Percentiles rank a stretch among this genome's conserved stretches.
These are phyloP conservation scores for Toxotes jaculatrix DNA, from an alignment of 2,113 vertebrate genomes.

Conservation along the genomic window DNA sequence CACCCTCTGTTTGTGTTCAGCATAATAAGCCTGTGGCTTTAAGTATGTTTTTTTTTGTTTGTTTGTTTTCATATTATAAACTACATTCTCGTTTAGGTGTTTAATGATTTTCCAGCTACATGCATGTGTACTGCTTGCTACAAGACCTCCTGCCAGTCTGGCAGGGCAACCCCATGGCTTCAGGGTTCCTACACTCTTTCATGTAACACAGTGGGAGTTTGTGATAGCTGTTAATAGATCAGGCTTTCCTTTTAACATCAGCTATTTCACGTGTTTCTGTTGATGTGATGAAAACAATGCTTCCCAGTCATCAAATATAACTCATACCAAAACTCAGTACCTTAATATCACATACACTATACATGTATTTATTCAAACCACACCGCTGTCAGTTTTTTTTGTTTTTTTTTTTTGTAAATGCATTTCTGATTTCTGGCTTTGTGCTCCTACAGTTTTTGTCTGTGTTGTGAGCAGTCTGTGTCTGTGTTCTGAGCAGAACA, in stretches of 20 bases:
- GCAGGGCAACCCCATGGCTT: conserved; percentile 18
- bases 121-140: conserved; percentile 26
- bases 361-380: conserved; percentile 5
- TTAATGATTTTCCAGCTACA: conserved; percentile 15
- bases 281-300: conserved; percentile 5
- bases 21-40: neutral
- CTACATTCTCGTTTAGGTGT: neutral
- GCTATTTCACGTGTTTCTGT: neutral
- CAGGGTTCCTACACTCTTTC: neutral
- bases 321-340: neutral
- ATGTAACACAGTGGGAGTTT: conserved; percentile 18
- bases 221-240: conserved; percentile 5
- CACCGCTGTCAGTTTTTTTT: neutral
- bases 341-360: neutral
- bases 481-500: neutral
- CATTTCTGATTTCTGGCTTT: neutral
- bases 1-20: neutral
- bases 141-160: conserved; percentile 14
- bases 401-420: neutral
- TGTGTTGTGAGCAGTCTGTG: neutral
- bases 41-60: neutral
- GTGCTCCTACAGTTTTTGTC: neutral
- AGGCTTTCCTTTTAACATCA: neutral
- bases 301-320: neutral
- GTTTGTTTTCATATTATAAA: conserved; percentile 10